Conservation (phyloP, 2,888 invertebrate genomes). For the Boloria selene region DNA sequence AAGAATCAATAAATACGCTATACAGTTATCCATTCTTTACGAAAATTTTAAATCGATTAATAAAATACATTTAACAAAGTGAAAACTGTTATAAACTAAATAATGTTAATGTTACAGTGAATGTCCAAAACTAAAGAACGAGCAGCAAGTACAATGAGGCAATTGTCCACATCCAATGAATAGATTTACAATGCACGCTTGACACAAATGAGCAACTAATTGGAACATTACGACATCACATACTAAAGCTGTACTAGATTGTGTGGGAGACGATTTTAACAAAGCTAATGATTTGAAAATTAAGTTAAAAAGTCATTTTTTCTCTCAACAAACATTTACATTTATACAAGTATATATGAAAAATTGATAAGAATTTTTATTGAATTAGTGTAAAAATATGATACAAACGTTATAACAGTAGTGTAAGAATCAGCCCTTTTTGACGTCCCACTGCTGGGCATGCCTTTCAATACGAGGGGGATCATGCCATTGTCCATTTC, state of each 20-base stretch:
- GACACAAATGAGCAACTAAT: conserved; percentile 80
- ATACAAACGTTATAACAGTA: too few relatives aligned
- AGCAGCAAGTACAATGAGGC: conserved; percentile 62
- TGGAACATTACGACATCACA: conserved; percentile 75
- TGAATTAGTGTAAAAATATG: too few relatives aligned
- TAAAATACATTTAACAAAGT: conserved; percentile 34
- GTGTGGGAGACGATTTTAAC: conserved; percentile 32
- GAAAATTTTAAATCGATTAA: conserved; percentile 14
- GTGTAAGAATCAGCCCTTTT: too few relatives aligned
- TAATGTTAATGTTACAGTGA: conserved; percentile 48
- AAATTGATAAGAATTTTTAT: too few relatives aligned
- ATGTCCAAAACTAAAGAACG: conserved; percentile 60
- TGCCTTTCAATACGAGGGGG: too few relatives aligned
- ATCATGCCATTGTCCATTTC: too few relatives aligned
- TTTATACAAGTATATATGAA: too few relatives aligned
- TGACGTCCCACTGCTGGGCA: too few relatives aligned
- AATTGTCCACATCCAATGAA: conserved; percentile 71
- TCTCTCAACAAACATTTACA: neutral
- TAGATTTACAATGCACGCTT: conserved; percentile 70
- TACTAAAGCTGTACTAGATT: conserved; percentile 58
- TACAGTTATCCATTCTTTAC: neutral
- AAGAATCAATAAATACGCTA: too few relatives aligned
- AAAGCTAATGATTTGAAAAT: conserved; percentile 28
- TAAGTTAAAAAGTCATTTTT: conserved; percentile 6
- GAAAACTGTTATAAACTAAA: conserved; percentile 43